Evolutionary conservation across 1,140 invertebrate species (phyloP), one percentile per base, ranked within the genome.

Genomic region (Phthorimaea operculella): DNA sequence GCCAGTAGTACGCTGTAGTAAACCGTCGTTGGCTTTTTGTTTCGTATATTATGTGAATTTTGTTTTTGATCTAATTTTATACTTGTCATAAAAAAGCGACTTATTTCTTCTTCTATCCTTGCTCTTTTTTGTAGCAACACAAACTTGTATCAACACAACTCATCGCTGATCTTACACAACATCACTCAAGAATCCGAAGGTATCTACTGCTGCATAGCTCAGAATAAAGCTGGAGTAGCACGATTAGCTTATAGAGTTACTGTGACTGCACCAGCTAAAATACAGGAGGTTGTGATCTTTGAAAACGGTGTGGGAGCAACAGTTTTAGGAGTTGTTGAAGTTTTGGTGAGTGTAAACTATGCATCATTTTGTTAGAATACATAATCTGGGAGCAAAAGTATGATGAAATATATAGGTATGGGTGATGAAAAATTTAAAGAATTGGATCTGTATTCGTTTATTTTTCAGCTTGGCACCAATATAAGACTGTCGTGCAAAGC

Each of bases 401-500:
- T n/a, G n/a, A n/a, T n/a, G n/a, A n/a, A n/a, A n/a, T n/a, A n/a
- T n/a, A n/a, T 28, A 28, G 21, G 21, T 28, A 28, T 28, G 21
- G 21, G 6, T 28, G 21, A 28, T 28, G 21, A 28, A 28, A 28
- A 4, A 28, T 28, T 28, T n/a, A n/a, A n/a, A n/a, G n/a, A n/a
- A n/a, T n/a, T n/a, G n/a, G n/a, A n/a, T n/a, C n/a, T n/a, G n/a
- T n/a, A n/a, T n/a, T n/a, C 6, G 21, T 16, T 47, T 47, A 8
- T 10, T 51, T 71, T 79, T 50, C 51, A 81, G 78, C 51, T 69
- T 16, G 66, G 64, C 16, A 57, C 59, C 6, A 50, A 57, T 5
- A 57, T 63, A 5, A 64, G 76, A 58, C 61, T 85, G 62, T 68
- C 78, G 0, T 86, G 84, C 50, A 67, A 64, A 57, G 72, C 72